Evolutionary conservation across 1,140 invertebrate species (phyloP).

Genomic region (Mamestra configurata): DNA sequence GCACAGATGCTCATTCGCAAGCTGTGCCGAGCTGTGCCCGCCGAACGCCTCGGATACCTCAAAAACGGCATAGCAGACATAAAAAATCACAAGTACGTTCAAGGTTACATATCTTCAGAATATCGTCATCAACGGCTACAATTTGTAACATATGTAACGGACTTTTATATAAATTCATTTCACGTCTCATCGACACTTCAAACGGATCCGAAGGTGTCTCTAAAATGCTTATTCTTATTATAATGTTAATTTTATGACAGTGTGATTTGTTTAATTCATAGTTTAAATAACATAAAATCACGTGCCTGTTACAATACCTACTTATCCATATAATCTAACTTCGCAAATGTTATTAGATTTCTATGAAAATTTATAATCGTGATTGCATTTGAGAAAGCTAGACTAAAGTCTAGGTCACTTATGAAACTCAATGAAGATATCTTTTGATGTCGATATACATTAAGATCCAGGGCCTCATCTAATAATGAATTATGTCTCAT

Average conservation of each 20-base stretch:
- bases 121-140: slow-evolving; percentile 23
- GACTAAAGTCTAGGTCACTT: no score
- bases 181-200: background rate
- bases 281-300: background rate
- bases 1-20: slow-evolving; percentile 95
- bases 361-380: no score
- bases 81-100: slow-evolving; percentile 94
- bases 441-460: no score
- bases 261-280: background rate
- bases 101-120: slow-evolving; percentile 41
- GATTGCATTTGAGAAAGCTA: no score
- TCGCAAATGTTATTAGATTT: no score
- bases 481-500: no score
- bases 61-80: slow-evolving; percentile 97
- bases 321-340: no score
- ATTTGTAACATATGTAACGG: slow-evolving; percentile 11
- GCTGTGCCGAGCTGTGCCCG: slow-evolving; percentile 95
- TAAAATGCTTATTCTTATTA: background rate
- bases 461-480: no score
- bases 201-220: background rate
- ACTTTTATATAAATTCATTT: slow-evolving; percentile 29
- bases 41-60: slow-evolving; percentile 97
- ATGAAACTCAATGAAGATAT: no score
- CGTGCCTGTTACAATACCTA: no score
- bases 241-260: background rate